Conservation (phyloP, 2,888 invertebrate species). For the Tryphoninae sp. region DNA sequence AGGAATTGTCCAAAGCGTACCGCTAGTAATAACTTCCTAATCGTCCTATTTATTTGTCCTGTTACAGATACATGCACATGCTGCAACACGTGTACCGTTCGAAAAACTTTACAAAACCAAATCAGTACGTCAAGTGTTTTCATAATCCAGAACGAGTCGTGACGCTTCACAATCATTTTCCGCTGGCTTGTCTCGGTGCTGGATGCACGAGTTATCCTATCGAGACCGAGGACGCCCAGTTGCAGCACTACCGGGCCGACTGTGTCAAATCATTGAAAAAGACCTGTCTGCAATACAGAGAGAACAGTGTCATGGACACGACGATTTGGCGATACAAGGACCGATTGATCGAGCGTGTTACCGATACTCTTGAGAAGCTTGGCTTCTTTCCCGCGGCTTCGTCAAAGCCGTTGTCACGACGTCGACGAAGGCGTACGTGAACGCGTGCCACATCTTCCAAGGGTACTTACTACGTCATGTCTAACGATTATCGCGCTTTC, state of each 20-base stretch:
- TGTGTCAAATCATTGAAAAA: constrained; percentile 94
- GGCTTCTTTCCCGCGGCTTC: constrained; percentile 84
- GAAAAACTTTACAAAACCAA: constrained; percentile 95
- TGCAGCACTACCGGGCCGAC: constrained; percentile 97
- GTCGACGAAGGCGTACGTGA: too few relatives aligned
- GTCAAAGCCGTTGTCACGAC: not conserved
- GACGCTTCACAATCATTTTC: constrained; percentile 96
- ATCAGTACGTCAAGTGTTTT: constrained; percentile 96
- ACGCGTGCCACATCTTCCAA: too few relatives aligned
- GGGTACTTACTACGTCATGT: too few relatives aligned
- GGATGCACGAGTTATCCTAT: constrained; percentile 92
- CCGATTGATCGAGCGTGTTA: constrained; percentile 87
- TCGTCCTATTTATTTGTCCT: too few relatives aligned
- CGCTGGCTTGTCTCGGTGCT: constrained; percentile 91
- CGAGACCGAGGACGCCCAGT: constrained; percentile 90
- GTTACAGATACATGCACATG: constrained; percentile 91
- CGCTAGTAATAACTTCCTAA: too few relatives aligned
- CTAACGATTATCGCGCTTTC: too few relatives aligned
- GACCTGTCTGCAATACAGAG: constrained; percentile 90
- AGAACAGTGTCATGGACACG: constrained; percentile 91
- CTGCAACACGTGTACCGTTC: constrained; percentile 95
- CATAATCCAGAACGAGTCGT: constrained; percentile 95
- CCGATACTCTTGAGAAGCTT: constrained; percentile 87
- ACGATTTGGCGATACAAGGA: constrained; percentile 95
- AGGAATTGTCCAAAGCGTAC: too few relatives aligned